Base-by-base conservation (phyloP, 2,888 invertebrate genomes). In the Nemurella pictetii region DNA sequence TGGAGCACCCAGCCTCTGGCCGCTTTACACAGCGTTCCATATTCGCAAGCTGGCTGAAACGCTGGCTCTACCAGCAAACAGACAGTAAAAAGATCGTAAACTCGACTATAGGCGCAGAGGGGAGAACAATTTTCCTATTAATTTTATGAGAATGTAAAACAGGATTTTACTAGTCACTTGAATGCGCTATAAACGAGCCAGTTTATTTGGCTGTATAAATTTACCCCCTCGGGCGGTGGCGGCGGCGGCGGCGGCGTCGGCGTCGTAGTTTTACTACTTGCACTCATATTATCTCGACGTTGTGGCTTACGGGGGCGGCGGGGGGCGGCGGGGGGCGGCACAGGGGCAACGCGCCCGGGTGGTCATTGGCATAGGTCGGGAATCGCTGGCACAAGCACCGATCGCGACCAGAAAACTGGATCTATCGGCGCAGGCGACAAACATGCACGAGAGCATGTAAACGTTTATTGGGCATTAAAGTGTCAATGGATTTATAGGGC, bases 61-160 rank as follows among this genome's bases (percentile, higher is more conserved):
- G 55, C 55, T n/a, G n/a, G n/a, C n/a, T n/a, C n/a, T 55, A 30
- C 80, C 30, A 80, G 80, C 26, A 30, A 78, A 78, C 80, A 81
- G 82, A 82, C 82, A 55, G 82, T 72, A 72, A 72, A 55, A 82
- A 25, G 82, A 25, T 82, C 82, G 82, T 82, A 82, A 82, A 82
- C 55, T 82, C 32, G 35, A 36, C 78, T 28, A 83, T 72, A 84
- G 78, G 78, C 20, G 35, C 35, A 20, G 72, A 80, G 73, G n/a
- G 83, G 75, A 85, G 87, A 86, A 87, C 87, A 87, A 87, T 87
- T 87, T 86, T 86, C 87, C 87, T 87, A 87, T 87, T 87, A 87
- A 87, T 86, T 87, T 87, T 87, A 87, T 86, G 87, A 87, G 87
- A 87, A 87, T 87, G 86, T 87, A 87, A 87, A 87, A 87, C 82